Conservation (phyloP, 1,140 invertebrate genomes). For the Panagrolaimus sp. region DNA sequence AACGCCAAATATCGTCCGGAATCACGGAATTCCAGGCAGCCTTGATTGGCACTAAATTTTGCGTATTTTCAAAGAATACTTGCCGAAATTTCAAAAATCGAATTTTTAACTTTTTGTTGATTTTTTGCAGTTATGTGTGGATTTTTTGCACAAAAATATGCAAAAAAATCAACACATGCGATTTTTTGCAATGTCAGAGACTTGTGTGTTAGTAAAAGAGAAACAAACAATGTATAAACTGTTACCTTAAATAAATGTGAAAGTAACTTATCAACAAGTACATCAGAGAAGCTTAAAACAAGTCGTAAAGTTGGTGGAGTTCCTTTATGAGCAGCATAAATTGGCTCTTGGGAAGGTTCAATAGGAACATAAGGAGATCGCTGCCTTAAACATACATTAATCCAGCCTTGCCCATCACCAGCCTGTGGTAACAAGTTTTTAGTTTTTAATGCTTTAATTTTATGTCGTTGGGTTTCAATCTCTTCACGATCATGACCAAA, state of each 20-base stretch:
- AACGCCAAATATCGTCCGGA: no score
- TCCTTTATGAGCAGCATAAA: constrained; percentile 33
- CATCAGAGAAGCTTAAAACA: constrained; percentile 19
- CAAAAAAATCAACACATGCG: constrained; percentile 6
- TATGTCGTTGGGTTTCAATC: constrained; percentile 10
- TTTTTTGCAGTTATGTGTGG: no score
- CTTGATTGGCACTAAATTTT: no score
- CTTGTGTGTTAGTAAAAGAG: neutral
- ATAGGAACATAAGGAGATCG: constrained; percentile 19
- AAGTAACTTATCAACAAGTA: constrained; percentile 31
- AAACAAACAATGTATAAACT: no score
- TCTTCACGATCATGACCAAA: constrained; percentile 26
- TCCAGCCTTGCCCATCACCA: constrained; percentile 19
- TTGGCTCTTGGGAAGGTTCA: neutral
- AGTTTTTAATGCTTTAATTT: constrained; percentile 2
- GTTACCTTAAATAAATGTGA: constrained; percentile 23
- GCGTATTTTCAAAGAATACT: no score
- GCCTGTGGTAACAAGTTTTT: constrained; percentile 19
- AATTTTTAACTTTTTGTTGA: no score
- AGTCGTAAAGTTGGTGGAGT: constrained; percentile 30
- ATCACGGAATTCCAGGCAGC: no score
- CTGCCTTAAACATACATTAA: constrained; percentile 26
- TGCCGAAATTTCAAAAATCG: no score
- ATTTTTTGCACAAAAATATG: no score
- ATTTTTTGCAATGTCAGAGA: no score